Evolutionary conservation across 2,888 invertebrate genomes (phyloP).

Genomic region (Zaprionus obscuricornis): DNA sequence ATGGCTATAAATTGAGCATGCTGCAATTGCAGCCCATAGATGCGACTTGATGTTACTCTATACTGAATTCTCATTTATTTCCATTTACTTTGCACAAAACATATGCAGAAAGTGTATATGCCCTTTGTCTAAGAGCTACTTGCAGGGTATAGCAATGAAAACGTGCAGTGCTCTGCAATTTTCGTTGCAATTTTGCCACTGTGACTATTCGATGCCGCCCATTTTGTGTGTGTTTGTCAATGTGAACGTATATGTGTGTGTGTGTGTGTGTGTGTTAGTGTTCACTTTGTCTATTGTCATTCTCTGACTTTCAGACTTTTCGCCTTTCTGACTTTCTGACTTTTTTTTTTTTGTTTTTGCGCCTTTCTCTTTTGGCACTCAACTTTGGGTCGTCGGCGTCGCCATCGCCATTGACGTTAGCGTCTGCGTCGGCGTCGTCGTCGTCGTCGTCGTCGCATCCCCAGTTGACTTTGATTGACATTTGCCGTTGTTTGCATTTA

Average conservation of each 20-base stretch:
- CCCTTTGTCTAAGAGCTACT: too few relatives aligned
- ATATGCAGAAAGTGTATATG: too few relatives aligned
- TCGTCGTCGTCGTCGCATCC: conserved; percentile 46
- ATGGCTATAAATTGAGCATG: too few relatives aligned
- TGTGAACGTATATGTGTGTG: conserved; percentile 2
- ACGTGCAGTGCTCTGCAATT: conserved; percentile 44
- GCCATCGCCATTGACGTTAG: conserved; percentile 26
- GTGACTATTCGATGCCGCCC: neutral
- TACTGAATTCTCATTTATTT: too few relatives aligned
- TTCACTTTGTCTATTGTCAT: conserved; percentile 36
- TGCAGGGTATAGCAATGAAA: too few relatives aligned
- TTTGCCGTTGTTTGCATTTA: conserved; percentile 67
- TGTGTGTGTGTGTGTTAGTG: neutral
- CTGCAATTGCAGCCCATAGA: too few relatives aligned
- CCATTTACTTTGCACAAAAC: too few relatives aligned
- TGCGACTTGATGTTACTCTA: too few relatives aligned
- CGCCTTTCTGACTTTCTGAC: conserved; percentile 9
- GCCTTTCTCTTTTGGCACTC: conserved; percentile 71
- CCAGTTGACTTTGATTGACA: conserved; percentile 70
- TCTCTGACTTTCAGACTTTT: conserved; percentile 24
- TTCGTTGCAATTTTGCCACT: conserved; percentile 22
- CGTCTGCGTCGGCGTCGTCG: neutral
- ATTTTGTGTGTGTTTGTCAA: too few relatives aligned
- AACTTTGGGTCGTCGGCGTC: conserved; percentile 20
- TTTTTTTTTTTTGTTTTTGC: neutral